Evolutionary conservation across 2,888 invertebrate species (phyloP).

Genomic region (Athalia cordata): DNA sequence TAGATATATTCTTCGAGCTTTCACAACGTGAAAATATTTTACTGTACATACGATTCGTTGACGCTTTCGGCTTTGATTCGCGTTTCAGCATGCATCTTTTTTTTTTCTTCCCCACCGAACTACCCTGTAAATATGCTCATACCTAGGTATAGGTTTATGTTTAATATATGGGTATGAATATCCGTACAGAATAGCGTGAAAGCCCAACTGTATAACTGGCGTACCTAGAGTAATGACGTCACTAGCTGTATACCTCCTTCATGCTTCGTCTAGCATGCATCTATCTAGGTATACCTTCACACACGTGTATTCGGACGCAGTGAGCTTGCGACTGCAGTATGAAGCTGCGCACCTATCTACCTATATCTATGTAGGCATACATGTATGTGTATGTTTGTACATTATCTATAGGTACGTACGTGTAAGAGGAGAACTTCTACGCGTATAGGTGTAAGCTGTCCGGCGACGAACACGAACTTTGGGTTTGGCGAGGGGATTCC

Average conservation of each 20-base stretch:
- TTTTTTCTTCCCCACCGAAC: no score
- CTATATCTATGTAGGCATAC: no score
- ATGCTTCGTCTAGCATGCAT: slow-evolving; percentile 68
- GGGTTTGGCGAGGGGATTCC: neutral
- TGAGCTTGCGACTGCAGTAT: neutral
- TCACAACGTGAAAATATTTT: no score
- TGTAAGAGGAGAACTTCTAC: slow-evolving; percentile 21
- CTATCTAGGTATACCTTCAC: slow-evolving; percentile 51
- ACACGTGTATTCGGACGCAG: slow-evolving; percentile 26
- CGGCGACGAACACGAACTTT: slow-evolving; percentile 36
- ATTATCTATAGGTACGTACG: slow-evolving; percentile 5
- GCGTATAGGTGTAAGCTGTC: slow-evolving; percentile 8
- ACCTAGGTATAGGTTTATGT: no score
- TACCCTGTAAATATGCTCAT: no score
- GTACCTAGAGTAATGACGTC: slow-evolving; percentile 60
- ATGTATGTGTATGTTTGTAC: neutral
- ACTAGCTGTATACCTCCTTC: slow-evolving; percentile 58
- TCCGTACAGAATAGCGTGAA: slow-evolving; percentile 33
- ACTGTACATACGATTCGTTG: no score
- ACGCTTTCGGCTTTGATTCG: no score
- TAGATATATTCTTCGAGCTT: no score
- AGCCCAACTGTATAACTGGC: slow-evolving; percentile 10
- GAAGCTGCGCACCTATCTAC: no score
- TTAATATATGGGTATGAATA: neutral
- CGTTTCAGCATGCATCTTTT: no score